These are phyloP conservation scores for Venturia canescens DNA, from an alignment of 1,140 invertebrate species.

Conservation along the genomic window DNA sequence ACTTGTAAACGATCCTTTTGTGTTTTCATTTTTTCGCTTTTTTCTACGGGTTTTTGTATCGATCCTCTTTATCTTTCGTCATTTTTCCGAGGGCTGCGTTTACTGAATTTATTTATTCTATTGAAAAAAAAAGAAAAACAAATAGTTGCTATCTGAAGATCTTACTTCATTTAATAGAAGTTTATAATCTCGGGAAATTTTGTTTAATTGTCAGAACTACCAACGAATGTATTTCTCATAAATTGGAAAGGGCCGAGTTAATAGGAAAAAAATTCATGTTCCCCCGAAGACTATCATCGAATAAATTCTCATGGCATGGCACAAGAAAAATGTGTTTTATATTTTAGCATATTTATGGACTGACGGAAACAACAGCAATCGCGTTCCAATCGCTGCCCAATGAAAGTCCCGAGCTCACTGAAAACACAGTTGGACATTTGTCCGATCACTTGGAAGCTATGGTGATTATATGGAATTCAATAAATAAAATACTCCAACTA, in stretches of 20 bases:
- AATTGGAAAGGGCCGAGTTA: no score
- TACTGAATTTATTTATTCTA: no score
- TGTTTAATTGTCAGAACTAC: no score
- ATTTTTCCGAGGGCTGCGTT: no score
- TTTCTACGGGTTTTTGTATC: neutral
- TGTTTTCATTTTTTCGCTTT: neutral
- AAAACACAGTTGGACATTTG: constrained; percentile 87
- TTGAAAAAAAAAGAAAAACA: neutral
- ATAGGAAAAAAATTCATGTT: no score
- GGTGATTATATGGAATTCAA: constrained; percentile 62
- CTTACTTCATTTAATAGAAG: no score
- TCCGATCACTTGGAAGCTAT: constrained; percentile 88
- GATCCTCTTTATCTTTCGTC: no score
- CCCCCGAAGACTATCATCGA: neutral
- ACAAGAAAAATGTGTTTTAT: neutral
- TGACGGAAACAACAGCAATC: constrained; percentile 91
- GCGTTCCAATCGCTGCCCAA: constrained; percentile 82
- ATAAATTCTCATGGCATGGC: no score
- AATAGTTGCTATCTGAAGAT: no score
- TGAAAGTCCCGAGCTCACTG: constrained; percentile 82
- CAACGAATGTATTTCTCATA: no score
- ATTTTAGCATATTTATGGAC: constrained; percentile 88
- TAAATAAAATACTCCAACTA: neutral
- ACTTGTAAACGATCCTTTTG: neutral
- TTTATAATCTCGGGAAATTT: no score